Base-by-base conservation (phyloP, 2,888 invertebrate genomes). In the Synanthedon tipuliformis region DNA sequence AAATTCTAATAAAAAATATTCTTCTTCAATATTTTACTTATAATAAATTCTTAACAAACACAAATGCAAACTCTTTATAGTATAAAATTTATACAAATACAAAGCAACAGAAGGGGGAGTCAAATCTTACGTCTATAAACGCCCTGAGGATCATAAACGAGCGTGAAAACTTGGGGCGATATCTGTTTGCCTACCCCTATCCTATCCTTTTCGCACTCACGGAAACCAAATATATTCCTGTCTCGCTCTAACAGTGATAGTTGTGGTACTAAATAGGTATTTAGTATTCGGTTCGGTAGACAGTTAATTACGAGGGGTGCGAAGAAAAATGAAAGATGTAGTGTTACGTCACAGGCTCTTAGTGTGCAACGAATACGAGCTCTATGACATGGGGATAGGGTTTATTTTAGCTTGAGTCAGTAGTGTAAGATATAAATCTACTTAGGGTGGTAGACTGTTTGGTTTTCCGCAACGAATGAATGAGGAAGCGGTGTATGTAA, bases 221-320 rank as follows among this genome's bases (percentile, higher is more conserved):
- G 1, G 12, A n/a, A 50, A 18, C 5, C 4, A 49, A 5, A 12
- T 41, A 52, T 66, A 68, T 55, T 5, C 40, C 54, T 50, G 2
- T 76, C 72, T 56, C 69, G 60, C 45, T 76, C 70, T 58, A 55
- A 55, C 69, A 59, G 52, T 61, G 71, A 77, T 80, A 81, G 78
- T 78, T 75, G 34, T 34, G 68, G 66, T 73, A 80, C 81, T 84
- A 85, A 86, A 85, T 85, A 85, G 82, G 81, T 80, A 81, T 86
- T 87, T 86, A 85, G 85, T 84, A 86, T 85, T 86, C 86, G 72
- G 78, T 77, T 82, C 84, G 86, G 86, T 76, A 78, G 69, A 71
- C 73, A 74, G 78, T 84, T 86, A 86, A 86, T 86, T 85, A 79
- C 73, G 71, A 75, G 71, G 84, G 85, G 81, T 76, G 81, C 69